Evolutionary conservation across 1,140 invertebrate species (phyloP).

Genomic region (Pseudomyrmex flavicornis): DNA sequence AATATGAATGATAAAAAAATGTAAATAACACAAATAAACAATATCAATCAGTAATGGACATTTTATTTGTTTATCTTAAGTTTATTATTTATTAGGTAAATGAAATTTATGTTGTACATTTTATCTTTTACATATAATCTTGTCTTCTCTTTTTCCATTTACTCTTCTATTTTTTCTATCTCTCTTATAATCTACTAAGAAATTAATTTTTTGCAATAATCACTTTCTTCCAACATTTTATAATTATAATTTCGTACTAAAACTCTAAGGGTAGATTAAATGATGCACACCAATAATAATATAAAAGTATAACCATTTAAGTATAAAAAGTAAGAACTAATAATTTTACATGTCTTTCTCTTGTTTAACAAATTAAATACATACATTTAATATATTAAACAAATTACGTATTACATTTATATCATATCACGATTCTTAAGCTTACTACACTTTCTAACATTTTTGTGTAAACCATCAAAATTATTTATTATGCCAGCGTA

Average conservation of each 20-base stretch:
- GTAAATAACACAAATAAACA: neutral
- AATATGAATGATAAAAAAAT: slow-evolving; percentile 55
- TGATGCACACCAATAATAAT: neutral
- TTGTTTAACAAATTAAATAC: no score
- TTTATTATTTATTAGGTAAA: slow-evolving; percentile 1
- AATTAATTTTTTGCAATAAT: slow-evolving; percentile 21
- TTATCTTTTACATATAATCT: slow-evolving; percentile 14
- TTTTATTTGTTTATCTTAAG: neutral
- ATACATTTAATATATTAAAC: no score
- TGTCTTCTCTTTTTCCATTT: neutral
- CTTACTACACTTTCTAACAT: neutral
- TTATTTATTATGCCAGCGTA: neutral
- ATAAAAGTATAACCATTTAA: neutral
- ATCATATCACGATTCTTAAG: no score
- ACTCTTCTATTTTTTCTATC: neutral
- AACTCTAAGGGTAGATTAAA: neutral
- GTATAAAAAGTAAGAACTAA: no score
- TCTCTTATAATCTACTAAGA: slow-evolving; percentile 24
- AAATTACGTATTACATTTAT: no score
- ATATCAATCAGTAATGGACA: neutral
- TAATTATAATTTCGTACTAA: neutral
- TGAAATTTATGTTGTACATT: neutral
- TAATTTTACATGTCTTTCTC: no score
- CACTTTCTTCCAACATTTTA: neutral
- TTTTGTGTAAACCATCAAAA: neutral